Base-by-base conservation (phyloP, 2,888 invertebrate species). In the Electrophaes corylata region DNA sequence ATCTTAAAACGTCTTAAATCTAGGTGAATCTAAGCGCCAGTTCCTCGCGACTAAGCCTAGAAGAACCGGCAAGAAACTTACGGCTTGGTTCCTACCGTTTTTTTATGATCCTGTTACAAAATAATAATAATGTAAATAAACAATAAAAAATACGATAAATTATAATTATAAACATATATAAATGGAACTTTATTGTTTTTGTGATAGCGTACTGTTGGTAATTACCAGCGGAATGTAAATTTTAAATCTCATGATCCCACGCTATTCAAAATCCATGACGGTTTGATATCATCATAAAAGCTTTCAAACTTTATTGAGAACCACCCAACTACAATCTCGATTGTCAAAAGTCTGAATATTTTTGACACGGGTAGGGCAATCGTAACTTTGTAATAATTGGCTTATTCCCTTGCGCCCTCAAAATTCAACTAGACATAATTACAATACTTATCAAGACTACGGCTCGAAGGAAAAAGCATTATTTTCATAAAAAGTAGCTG, bases 341-440 rank as follows among this genome's bases (percentile, higher is more conserved):
- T 52, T 33, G 40, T 49, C 51, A 52, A 8, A 52, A 37, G 26
- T 52, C 26, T 26, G 26, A 45, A 44, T 44, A 47, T 48, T 43
- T 54, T 54, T 48, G 47, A 18, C 41, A 43, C 33, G 18, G 35
- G 26, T 35, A 48, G 18, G 35, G 26, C 43, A 48, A 43, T 54
- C 41, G 26, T 40, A 54, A 41, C 35, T 48, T 35, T 37, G 35
- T 43, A 48, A 53, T 37, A 40, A 54, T 48, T 53, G 41, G 33
- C 35, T 35, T 35, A 35, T 31, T 39, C 41, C 23, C 29, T 2
- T 31, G 40, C 40, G 40, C 16, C 40, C 18, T 16, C 29, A 40
- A 40, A 54, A 48, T 14, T 48, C 18, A 41, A 18, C 26, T 23
- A n/a, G 46, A 16, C 39, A 12, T 39, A 44, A 23, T 10, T 46